phyloP scores from a whole-genome alignment of 2,888 invertebrate species.

The Aspidiotus rigidus region DNA sequence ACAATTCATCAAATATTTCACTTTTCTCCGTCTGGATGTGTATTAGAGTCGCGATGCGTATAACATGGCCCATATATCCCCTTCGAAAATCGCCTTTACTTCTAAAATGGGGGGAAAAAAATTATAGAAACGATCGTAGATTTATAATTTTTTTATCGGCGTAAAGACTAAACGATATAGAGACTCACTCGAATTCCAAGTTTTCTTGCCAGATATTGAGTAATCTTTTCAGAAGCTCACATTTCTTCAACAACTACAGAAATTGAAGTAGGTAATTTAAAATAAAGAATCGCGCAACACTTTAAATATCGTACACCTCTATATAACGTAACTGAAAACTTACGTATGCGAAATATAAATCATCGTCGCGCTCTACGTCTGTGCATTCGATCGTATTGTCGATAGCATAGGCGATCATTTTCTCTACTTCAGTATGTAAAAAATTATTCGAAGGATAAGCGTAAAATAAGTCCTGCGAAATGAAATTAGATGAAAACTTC shows the following conservation, averaged over 20 bases:
- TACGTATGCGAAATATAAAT: constrained; percentile 38
- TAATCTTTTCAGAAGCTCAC: constrained; percentile 67
- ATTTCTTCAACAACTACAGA: constrained; percentile 66
- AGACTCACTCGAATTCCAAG: constrained; percentile 62
- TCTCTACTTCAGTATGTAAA: constrained; percentile 80
- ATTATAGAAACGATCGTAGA: neutral
- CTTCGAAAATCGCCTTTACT: constrained; percentile 41
- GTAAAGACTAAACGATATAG: neutral
- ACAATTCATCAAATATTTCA: constrained; percentile 41
- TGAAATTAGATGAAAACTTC: constrained; percentile 43
- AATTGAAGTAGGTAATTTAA: constrained; percentile 37
- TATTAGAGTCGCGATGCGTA: constrained; percentile 48
- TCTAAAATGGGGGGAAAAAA: too few relatives aligned
- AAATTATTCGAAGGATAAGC: constrained; percentile 89
- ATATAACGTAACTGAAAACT: neutral
- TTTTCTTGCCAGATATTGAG: constrained; percentile 74
- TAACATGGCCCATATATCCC: constrained; percentile 57
- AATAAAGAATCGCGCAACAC: neutral
- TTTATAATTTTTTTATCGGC: neutral
- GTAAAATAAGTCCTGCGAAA: constrained; percentile 78
- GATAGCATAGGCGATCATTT: constrained; percentile 42
- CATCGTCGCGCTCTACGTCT: constrained; percentile 42
- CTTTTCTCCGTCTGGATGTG: constrained; percentile 42
- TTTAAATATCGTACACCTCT: neutral
- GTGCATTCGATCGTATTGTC: constrained; percentile 39